Evolutionary conservation across 1,140 invertebrate genomes (phyloP).

Genomic region (Lepidostoma basale): DNA sequence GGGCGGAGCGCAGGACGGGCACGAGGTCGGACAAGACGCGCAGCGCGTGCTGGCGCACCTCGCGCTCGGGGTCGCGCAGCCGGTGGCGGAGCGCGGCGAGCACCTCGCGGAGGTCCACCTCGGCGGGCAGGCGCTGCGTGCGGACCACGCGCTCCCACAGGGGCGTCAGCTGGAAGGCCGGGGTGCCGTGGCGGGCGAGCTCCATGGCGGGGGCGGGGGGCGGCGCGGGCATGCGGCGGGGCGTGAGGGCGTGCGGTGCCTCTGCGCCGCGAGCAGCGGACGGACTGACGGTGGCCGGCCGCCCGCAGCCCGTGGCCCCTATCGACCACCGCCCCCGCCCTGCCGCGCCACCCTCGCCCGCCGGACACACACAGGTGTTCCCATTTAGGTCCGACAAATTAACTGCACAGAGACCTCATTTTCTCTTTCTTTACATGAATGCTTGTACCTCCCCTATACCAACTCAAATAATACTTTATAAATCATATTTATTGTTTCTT

Average conservation of each 20-base stretch:
- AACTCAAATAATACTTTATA: too few relatives aligned
- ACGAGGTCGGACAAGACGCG: conserved; percentile 76
- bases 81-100: conserved; percentile 73
- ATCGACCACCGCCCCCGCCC: background rate
- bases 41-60: conserved; percentile 78
- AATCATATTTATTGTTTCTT: too few relatives aligned
- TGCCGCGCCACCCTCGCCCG: background rate
- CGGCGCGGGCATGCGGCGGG: background rate
- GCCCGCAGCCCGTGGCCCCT: background rate
- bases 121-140: conserved; percentile 64
- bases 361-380: conserved; percentile 27
- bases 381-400: conserved; percentile 8
- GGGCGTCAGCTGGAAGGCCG: conserved; percentile 66
- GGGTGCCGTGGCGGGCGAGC: conserved; percentile 22
- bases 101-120: conserved; percentile 67
- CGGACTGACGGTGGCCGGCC: background rate
- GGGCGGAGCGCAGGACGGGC: conserved; percentile 67
- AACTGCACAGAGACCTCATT: background rate
- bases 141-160: conserved; percentile 77
- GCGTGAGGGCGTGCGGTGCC: background rate
- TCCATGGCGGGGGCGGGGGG: conserved; percentile 24
- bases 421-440: too few relatives aligned
- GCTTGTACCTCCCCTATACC: too few relatives aligned
- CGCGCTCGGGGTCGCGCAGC: conserved; percentile 79
- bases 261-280: conserved; percentile 16